Conservation (phyloP, 2,888 invertebrate species). For the Sialis lutaria region DNA sequence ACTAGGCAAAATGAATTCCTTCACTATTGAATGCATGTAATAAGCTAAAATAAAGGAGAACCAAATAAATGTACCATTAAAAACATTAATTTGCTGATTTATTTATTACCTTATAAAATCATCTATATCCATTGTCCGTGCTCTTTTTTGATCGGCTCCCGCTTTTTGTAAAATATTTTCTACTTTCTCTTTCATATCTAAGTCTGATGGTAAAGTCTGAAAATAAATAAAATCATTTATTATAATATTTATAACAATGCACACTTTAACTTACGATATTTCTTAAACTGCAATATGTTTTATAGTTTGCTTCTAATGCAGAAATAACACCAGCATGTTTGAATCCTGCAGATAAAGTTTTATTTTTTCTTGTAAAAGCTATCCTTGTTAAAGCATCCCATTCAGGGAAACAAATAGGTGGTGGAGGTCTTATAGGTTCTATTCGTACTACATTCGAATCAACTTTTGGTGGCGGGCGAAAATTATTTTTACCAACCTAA, state of each 20-base stretch:
- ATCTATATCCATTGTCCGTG: constrained; percentile 89
- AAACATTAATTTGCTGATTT: neutral
- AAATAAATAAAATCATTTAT: constrained; percentile 15
- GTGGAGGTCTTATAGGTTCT: constrained; percentile 94
- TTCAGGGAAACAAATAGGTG: constrained; percentile 87
- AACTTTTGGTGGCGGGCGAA: constrained; percentile 96
- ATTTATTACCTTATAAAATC: constrained; percentile 64
- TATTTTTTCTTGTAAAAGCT: constrained; percentile 91
- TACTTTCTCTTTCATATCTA: constrained; percentile 68
- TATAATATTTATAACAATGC: neutral
- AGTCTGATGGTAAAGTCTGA: constrained; percentile 57
- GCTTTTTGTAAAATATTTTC: constrained; percentile 50
- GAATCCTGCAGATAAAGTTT: constrained; percentile 81
- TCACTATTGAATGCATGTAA: constrained; percentile 77
- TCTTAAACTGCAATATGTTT: constrained; percentile 68
- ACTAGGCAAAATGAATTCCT: constrained; percentile 75
- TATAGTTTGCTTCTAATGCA: constrained; percentile 81
- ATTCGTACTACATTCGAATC: constrained; percentile 96
- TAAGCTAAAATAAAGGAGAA: constrained; percentile 31
- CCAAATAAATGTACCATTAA: constrained; percentile 7
- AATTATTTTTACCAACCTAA: constrained; percentile 94
- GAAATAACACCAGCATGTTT: constrained; percentile 70
- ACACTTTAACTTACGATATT: constrained; percentile 42
- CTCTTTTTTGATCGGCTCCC: constrained; percentile 59
- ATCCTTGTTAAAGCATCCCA: constrained; percentile 97